A percentile compares a stretch with the other conserved stretches of the same genome.
Conservation (phyloP, 2,797 vertebrate genomes). For the Hemitrygon akajei region DNA sequence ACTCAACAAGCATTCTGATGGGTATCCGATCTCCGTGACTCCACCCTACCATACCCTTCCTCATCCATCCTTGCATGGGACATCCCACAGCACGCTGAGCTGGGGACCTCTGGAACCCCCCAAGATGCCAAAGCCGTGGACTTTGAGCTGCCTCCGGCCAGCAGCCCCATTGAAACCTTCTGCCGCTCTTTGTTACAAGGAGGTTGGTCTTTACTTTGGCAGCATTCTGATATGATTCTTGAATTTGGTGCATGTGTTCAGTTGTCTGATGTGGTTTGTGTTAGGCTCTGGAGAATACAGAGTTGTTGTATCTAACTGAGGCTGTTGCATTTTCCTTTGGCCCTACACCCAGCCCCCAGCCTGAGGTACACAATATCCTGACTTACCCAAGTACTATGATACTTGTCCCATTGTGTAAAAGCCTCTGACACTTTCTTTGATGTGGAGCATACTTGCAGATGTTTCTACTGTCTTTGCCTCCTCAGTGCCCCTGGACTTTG, state of each 20-base stretch:
- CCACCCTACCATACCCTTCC: slow-evolving; percentile 94
- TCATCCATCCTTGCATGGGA: slow-evolving; percentile 84
- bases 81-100: slow-evolving; percentile 81
- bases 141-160: slow-evolving; percentile 89
- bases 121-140: slow-evolving; percentile 96
- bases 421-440: too few relatives aligned
- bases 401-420: too few relatives aligned
- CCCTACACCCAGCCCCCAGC: too few relatives aligned
- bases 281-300: neutral
- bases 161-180: slow-evolving; percentile 88
- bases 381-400: too few relatives aligned
- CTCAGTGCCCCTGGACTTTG: neutral
- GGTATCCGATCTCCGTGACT: slow-evolving; percentile 74
- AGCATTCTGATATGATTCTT: neutral
- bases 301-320: neutral
- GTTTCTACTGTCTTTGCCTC: neutral
- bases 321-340: neutral
- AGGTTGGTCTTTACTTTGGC: slow-evolving; percentile 58
- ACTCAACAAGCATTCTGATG: slow-evolving; percentile 84
- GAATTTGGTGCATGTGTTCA: neutral
- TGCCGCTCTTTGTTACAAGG: slow-evolving; percentile 93
- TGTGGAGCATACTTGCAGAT: too few relatives aligned
- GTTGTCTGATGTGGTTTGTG: neutral
- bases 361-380: too few relatives aligned
- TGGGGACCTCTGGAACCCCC: slow-evolving; percentile 95